These are phyloP conservation scores for Protosalanx chinensis DNA, from an alignment of 2,797 vertebrate species.

Conservation along the genomic window DNA sequence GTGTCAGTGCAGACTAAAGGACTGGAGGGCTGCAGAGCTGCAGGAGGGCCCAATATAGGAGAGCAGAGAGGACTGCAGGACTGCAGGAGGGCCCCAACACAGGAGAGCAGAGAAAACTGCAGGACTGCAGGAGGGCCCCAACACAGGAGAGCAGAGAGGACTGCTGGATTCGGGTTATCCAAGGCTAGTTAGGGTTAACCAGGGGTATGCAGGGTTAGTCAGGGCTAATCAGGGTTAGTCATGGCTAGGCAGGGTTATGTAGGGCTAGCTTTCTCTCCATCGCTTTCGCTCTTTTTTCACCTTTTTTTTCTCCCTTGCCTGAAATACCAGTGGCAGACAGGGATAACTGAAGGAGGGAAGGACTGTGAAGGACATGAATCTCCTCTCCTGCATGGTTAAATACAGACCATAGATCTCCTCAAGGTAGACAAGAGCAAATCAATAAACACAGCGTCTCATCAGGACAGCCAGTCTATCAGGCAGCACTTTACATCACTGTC, in stretches of 20 bases:
- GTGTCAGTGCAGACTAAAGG: conserved; percentile 12
- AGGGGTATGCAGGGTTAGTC: no score
- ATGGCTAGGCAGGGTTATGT: no score
- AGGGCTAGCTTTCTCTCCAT: no score
- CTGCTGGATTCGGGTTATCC: no score
- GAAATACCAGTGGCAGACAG: conserved; percentile 1
- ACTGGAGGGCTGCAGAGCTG: no score
- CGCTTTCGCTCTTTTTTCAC: neutral
- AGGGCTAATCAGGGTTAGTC: no score
- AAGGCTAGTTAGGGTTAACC: no score
- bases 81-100: no score
- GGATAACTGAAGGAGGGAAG: neutral
- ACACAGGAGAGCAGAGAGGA: no score
- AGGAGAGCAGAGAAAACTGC: no score
- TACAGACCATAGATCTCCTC: neutral
- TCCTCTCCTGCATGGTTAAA: conserved; percentile 4
- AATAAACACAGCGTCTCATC: neutral
- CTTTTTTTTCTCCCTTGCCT: conserved; percentile 7
- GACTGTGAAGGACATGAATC: conserved; percentile 8
- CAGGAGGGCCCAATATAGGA: neutral
- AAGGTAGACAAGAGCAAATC: neutral
- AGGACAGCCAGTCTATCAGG: neutral
- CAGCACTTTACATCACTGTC: no score
- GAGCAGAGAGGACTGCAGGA: neutral
- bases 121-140: no score